Base-by-base conservation (phyloP, 2,888 invertebrate species). In the Eugnorisma glareosa region DNA sequence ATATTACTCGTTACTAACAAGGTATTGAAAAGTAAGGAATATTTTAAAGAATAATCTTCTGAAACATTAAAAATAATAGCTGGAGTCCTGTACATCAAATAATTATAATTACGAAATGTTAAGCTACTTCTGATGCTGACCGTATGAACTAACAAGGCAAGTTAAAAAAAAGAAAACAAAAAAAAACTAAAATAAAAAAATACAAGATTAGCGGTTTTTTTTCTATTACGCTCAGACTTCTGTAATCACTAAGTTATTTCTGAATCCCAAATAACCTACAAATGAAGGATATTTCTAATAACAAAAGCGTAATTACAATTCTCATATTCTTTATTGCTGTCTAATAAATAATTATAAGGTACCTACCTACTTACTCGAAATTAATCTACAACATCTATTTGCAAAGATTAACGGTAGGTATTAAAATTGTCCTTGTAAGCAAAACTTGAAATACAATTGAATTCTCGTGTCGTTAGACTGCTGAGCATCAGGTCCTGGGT, bases 311-410 rank as follows among this genome's bases (percentile, higher is more conserved):
- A 64, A 76, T 76, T 67, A 54, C 37, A 75, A 59, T 68, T 35
- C n/a, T 54, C 8, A 10, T 15, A n/a, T 61, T 35, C 61, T 73
- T 67, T 79, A 73, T 82, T 73, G 70, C 67, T 57, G 31, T 67
- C 66, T 43, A 73, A 79, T 82, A 72, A 85, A 74, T 54, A 67
- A 66, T 54, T 67, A 67, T 51, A 45, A 66, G 35, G 6, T 28
- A 43, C 24, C 0, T 28, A 43, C 24, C 0, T 57, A 73, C 15
- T n/a, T n/a, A 13, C 18, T 77, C n/a, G 35, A 59, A 61, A 61
- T 57, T 72, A 54, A 76, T 82, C 57, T 45, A 45, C 18, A 69
- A 68, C 7, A 70, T 54, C 28, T 73, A 67, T 67, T 82, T 54
- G 21, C 31, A 35, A 61, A 59, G 59, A 28, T 31, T 18, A 57